Evolutionary conservation across 2,797 vertebrate species (phyloP).

Genomic region (Caiman crocodilus): DNA sequence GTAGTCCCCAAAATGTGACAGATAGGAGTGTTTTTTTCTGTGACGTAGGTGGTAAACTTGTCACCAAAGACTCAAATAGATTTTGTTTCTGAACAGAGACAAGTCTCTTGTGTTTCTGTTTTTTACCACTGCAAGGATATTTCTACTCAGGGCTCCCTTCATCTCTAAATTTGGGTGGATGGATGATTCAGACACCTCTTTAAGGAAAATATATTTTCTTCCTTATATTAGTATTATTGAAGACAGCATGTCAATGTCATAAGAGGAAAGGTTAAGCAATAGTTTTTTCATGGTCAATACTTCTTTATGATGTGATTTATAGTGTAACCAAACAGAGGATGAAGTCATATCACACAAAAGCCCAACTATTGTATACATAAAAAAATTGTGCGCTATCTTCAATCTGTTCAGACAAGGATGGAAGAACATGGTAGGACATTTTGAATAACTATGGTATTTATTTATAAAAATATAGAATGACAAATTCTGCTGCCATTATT

Average conservation of each 20-base stretch:
- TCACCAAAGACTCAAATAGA: too few species aligned
- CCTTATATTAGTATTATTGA: neutral
- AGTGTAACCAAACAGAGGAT: neutral
- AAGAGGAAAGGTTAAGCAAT: neutral
- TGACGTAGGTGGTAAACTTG: too few species aligned
- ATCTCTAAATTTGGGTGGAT: too few species aligned
- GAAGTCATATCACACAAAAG: neutral
- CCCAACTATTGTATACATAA: neutral
- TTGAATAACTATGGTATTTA: slow-evolving; percentile 38
- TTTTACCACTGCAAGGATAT: too few species aligned
- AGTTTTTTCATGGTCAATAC: neutral
- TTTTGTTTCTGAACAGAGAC: too few species aligned
- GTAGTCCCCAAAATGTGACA: too few species aligned
- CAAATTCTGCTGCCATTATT: slow-evolving; percentile 26
- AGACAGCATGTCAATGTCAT: too few species aligned
- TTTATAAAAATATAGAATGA: slow-evolving; percentile 49
- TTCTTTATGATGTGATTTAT: neutral
- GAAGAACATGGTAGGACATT: neutral
- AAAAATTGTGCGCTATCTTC: neutral
- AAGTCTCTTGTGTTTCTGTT: too few species aligned
- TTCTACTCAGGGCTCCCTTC: too few species aligned
- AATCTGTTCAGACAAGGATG: slow-evolving; percentile 18
- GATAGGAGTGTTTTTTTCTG: too few species aligned
- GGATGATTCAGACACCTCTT: too few species aligned
- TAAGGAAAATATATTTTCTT: neutral